These are phyloP conservation scores for Chauna torquata DNA, from an alignment of 2,113 vertebrate species.

Conservation along the genomic window DNA sequence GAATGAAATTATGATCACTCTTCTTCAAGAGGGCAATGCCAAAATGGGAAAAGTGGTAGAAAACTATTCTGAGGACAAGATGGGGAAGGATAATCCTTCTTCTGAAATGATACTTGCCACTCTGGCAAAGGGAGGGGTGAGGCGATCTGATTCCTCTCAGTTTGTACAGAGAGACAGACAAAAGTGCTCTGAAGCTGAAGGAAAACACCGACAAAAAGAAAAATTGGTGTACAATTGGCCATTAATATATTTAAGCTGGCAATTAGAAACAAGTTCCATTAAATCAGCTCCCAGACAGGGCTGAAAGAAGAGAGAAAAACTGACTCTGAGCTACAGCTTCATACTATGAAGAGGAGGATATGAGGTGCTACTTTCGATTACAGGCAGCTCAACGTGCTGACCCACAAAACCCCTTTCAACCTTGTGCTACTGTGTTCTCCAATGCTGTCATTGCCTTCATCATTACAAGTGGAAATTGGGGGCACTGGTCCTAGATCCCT, in stretches of 20 bases:
- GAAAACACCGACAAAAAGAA: background rate
- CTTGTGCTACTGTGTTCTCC: background rate
- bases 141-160: background rate
- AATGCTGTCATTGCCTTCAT: background rate
- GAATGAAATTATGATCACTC: background rate
- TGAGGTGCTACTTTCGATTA: background rate
- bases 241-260: slow-evolving; percentile 13
- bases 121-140: background rate
- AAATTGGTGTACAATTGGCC: background rate
- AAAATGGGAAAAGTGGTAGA: background rate
- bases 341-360: background rate
- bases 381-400: background rate
- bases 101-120: background rate
- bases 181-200: background rate
- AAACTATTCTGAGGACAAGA: background rate
- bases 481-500: background rate
- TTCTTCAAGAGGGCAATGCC: background rate
- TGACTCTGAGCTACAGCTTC: background rate
- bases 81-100: background rate
- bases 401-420: background rate
- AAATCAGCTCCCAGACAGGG: background rate
- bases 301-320: background rate
- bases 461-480: background rate
- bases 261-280: background rate
- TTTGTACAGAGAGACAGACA: background rate